These are phyloP conservation scores for Dissostichus mawsoni DNA, from an alignment of 2,113 vertebrate genomes.

Conservation along the genomic window DNA sequence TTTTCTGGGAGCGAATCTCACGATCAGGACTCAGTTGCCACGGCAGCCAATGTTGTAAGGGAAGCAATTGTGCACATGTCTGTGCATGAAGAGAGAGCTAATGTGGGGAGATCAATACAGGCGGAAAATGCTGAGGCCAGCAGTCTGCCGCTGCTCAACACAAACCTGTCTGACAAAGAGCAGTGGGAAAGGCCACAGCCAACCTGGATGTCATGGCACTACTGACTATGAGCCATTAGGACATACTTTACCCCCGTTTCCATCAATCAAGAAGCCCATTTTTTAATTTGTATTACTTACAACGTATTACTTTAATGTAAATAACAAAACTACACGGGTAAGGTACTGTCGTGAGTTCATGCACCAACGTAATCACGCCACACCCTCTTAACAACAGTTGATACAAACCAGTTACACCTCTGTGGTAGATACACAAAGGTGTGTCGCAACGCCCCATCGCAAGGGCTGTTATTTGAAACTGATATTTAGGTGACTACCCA, in stretches of 20 bases:
- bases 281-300: not conserved
- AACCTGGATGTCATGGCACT: slow-evolving; percentile 64
- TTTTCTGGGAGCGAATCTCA: slow-evolving; percentile 68
- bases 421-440: slow-evolving; percentile 78
- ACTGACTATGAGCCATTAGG: slow-evolving; percentile 39
- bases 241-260: not conserved
- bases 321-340: not conserved
- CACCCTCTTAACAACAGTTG: slow-evolving; percentile 69
- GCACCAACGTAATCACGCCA: slow-evolving; percentile 33
- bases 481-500: slow-evolving; percentile 75
- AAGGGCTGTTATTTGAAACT: slow-evolving; percentile 78
- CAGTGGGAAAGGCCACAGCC: slow-evolving; percentile 59
- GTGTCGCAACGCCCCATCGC: slow-evolving; percentile 69
- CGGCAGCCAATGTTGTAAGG: slow-evolving; percentile 79
- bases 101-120: slow-evolving; percentile 84
- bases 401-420: slow-evolving; percentile 80
- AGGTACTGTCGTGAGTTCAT: slow-evolving; percentile 4
- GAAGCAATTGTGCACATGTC: slow-evolving; percentile 81
- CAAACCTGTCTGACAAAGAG: slow-evolving; percentile 79
- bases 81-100: slow-evolving; percentile 80
- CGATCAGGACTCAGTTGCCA: slow-evolving; percentile 78
- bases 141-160: slow-evolving; percentile 76
- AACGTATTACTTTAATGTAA: not conserved
- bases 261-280: not conserved
- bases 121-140: slow-evolving; percentile 81